phyloP scores from a whole-genome alignment of 2,113 vertebrate species.

The Heterotis niloticus region DNA sequence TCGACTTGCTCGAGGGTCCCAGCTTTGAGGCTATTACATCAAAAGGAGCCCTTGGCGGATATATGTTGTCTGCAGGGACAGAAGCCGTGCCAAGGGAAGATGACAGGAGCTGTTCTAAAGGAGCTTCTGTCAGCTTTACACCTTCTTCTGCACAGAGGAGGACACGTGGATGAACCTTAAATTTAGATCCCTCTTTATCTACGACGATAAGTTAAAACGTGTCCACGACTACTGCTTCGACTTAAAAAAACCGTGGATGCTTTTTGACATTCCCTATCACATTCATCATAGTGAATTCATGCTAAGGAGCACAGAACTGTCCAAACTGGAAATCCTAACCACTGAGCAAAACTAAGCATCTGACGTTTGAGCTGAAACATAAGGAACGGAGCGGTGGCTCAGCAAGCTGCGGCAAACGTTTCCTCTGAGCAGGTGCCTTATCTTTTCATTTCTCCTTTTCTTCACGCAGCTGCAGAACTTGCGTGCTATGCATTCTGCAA shows the following conservation, averaged over 20 bases:
- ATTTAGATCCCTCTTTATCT: neutral
- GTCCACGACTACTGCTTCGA: no score
- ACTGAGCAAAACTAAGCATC: neutral
- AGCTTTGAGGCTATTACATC: neutral
- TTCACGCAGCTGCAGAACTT: neutral
- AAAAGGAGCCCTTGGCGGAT: neutral
- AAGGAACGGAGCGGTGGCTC: neutral
- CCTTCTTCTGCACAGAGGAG: neutral
- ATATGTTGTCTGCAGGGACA: neutral
- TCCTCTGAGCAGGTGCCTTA: neutral
- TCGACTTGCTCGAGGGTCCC: neutral
- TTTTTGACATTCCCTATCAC: no score
- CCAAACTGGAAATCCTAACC: slow-evolving; percentile 20
- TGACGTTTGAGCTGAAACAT: neutral
- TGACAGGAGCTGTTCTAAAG: neutral
- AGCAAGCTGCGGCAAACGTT: slow-evolving; percentile 8
- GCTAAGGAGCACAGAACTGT: neutral
- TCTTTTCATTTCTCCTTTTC: neutral
- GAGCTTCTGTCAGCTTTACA: no score
- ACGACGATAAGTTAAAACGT: no score
- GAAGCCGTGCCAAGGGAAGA: neutral
- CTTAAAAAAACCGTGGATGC: no score
- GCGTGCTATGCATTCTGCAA: neutral
- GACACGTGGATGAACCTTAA: no score
- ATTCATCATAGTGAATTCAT: neutral